These are phyloP conservation scores for Sarcophaga variegata DNA, from an alignment of 2,888 invertebrate species.

Conservation along the genomic window DNA sequence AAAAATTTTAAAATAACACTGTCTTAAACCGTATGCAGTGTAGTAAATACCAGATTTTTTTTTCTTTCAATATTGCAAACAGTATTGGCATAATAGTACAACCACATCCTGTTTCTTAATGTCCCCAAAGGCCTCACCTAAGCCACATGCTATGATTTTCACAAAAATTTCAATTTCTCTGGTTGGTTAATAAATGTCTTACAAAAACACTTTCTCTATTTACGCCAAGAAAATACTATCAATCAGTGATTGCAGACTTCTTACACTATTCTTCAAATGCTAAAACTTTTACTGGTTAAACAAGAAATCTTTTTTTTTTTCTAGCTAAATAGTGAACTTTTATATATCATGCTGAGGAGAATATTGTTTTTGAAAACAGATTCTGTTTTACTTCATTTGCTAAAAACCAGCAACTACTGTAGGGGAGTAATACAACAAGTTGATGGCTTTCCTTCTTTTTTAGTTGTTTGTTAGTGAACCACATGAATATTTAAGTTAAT, in stretches of 20 bases:
- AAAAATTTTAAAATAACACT: not conserved
- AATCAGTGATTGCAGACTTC: no score
- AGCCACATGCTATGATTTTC: constrained; percentile 7
- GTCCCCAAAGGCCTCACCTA: not conserved
- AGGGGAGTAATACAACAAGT: not conserved
- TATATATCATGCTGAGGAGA: constrained; percentile 25
- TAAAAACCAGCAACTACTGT: not conserved
- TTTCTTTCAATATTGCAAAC: not conserved
- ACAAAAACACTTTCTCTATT: constrained; percentile 52
- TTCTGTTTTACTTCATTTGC: constrained; percentile 40
- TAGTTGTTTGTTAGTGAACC: no score
- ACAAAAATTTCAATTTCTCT: constrained; percentile 35
- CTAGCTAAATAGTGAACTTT: not conserved
- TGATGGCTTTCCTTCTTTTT: constrained; percentile 1
- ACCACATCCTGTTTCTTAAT: not conserved
- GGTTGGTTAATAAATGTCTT: not conserved
- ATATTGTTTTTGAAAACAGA: not conserved
- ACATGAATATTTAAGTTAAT: constrained; percentile 40
- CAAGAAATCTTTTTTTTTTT: constrained; percentile 18
- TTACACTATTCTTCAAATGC: not conserved
- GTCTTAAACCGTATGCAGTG: no score
- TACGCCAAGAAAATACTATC: not conserved
- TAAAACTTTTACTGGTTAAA: constrained; percentile 39
- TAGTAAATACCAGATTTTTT: not conserved
- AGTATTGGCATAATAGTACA: no score